Evolutionary conservation across 2,113 vertebrate genomes (phyloP), one percentile per base, ranked within the genome.

Genomic region (Geococcyx californianus): DNA sequence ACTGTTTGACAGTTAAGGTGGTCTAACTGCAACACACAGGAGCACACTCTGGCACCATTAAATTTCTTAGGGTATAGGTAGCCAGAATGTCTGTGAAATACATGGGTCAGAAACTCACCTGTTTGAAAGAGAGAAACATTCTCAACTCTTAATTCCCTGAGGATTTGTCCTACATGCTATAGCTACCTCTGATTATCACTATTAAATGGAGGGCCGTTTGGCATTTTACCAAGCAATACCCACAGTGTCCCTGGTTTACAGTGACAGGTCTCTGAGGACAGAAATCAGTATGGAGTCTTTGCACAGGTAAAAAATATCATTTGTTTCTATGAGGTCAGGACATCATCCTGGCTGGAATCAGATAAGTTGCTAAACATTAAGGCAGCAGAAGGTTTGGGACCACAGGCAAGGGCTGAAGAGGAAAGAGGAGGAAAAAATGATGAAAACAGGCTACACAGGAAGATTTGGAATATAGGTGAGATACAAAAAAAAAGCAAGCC

Each of bases 271-370:
- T 89, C 59, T 42, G 18, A 83, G 33, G 9, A 47, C 20, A 31
- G 42, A 87, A 67, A 19, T 40, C 26, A 20, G 2, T 12, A 21
- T 62, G 68, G 75, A 88, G 52, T 7, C 6, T 58, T 40, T 66
- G 15, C 13, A 45, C 2, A 2, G 5, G 17, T 62, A 2, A 93
- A 88, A 83, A 64, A 6, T 9, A 29, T 8, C 0, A 0, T 31
- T 75, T 84, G 10, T 58, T 84, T 70, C 79, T 63, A 4, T 8
- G 3, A 11, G 20, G 7, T 77, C 28, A 44, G 26, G 54, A 42
- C 45, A 26, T 81, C 6, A 3, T n/a, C 13, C 16, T 11, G 15
- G 8, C 49, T 69, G 28, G 23, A 15, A 31, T 60, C n/a, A 76
- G 13, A 42, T 13, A 69, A 45, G 17, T 25, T 60, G 16, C 44